These are phyloP conservation scores for Amphiprion clarkii DNA, from an alignment of 2,797 vertebrate genomes.

Conservation along the genomic window DNA sequence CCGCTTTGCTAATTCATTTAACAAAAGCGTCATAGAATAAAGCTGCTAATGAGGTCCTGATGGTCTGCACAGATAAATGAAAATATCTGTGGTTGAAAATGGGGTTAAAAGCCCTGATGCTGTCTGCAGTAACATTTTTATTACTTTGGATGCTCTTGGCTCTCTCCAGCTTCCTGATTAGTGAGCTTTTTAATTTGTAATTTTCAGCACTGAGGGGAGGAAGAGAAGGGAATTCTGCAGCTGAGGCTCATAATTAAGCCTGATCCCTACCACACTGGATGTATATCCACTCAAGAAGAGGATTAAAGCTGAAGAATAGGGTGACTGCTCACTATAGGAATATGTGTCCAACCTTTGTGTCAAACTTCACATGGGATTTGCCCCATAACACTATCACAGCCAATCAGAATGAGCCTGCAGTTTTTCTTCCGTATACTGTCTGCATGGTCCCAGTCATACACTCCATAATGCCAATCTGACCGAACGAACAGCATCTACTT, in stretches of 20 bases:
- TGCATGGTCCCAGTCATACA: neutral
- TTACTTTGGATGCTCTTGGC: conserved; percentile 46
- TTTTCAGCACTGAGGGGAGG: conserved; percentile 41
- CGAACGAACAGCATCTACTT: too few species aligned
- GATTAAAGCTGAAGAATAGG: neutral
- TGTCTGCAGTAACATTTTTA: conserved; percentile 41
- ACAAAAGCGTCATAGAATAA: conserved; percentile 24
- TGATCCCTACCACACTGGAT: conserved; percentile 13
- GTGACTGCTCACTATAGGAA: neutral
- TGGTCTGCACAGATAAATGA: conserved; percentile 43
- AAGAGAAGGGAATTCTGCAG: conserved; percentile 33
- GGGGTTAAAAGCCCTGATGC: conserved; percentile 34
- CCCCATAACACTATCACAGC: neutral
- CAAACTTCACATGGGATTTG: neutral
- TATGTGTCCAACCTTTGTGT: too few species aligned
- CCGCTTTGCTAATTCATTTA: conserved; percentile 57
- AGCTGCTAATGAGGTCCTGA: conserved; percentile 36
- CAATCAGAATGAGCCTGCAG: neutral
- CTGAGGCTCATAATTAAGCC: conserved; percentile 44
- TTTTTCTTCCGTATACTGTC: neutral
- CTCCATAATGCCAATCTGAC: too few species aligned
- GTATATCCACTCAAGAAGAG: neutral
- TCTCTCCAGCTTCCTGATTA: conserved; percentile 51
- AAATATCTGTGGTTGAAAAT: conserved; percentile 46
- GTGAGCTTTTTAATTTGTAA: conserved; percentile 51